Evolutionary conservation across 1,140 invertebrate genomes (phyloP), one percentile per base, ranked within the genome.

Genomic region (Lepidurus apus): DNA sequence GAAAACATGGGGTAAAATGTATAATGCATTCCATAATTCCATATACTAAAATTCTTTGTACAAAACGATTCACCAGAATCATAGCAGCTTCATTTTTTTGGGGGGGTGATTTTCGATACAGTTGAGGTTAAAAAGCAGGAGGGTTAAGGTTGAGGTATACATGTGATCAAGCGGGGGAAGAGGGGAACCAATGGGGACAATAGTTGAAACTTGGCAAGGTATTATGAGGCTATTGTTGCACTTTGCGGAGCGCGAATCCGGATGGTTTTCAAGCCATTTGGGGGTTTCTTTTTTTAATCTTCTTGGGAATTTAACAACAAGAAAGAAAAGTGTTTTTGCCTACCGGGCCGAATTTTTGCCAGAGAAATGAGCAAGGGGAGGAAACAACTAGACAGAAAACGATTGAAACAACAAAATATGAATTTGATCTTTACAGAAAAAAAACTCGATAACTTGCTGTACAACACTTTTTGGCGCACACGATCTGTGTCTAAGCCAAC

Each of bases 121-220:
- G 21, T 65, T 65, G 53, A 65, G 53, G 53, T 65, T 65, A 65
- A 65, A 65, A 65, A 65, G 53, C 53, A n/a, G 47, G 13, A 9
- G 53, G 53, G 53, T 65, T 65, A 65, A 65, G 53, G 53, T 65
- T 21, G 8, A 13, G 21, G 17, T 21, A 65, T 65, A 65, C 53
- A 65, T 21, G 21, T 13, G 21, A 65, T 65, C 53, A 65, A 65
- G 53, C 53, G 21, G 21, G 21, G 13, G 53, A 47, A n/a, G 53
- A 17, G 13, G 53, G 53, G 0, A 65, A 13, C 53, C 17, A 65
- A 65, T 7, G 53, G 53, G 1, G 21, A 65, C 53, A 65, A 65
- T 21, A 65, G 53, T 13, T 13, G 21, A 7, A 65, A 65, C 53
- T 65, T 65, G 13, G 53, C 53, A 65, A 65, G 34, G 34, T 34